Base-by-base conservation (phyloP, 2,888 invertebrate species). In the Blera fallax region DNA sequence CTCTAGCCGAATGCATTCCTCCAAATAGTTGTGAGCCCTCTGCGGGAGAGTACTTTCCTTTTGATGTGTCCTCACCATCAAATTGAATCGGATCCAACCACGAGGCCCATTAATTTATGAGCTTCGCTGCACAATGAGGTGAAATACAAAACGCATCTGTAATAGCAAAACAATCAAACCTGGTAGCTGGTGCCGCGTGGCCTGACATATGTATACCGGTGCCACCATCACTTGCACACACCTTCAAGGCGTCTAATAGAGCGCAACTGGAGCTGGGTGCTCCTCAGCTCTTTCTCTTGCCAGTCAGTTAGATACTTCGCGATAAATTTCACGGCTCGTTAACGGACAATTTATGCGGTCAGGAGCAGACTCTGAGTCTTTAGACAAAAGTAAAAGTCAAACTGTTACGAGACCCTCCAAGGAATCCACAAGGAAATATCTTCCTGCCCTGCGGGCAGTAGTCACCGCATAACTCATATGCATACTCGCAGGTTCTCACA, bases 261-360 rank as follows among this genome's bases (percentile, higher is more conserved):
- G 73, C 78, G 67, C 72, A 73, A 73, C 10, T 14, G 21, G 16
- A 11, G 24, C 65, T 69, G 48, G 50, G 58, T 29, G 67, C 50
- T 32, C 65, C 72, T 54, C 64, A 1, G 40, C n/a, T 45, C 43
- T 40, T 52, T 69, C 62, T 43, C 60, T n/a, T 11, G 37, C 37
- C 37, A 56, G 62, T 58, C 54, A 56, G 72, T 52, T 79, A 64
- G 65, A 56, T 79, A 56, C 37, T 76, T 70, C 32, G 65, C 84
- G 74, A 84, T 84, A 84, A 84, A 84, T 84, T 84, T 84, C 80
- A 84, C 80, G 80, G 80, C 84, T 84, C 84, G 80, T 84, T 84
- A 84, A 80, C 70, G 58, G 70, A 52, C 74, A 76, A 80, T 84
- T 84, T 80, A 84, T 84, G 70, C 70, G 69, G 74, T 65, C 79